phyloP scores from a whole-genome alignment of 2,113 vertebrate species.

The Opisthocomus hoazin region DNA sequence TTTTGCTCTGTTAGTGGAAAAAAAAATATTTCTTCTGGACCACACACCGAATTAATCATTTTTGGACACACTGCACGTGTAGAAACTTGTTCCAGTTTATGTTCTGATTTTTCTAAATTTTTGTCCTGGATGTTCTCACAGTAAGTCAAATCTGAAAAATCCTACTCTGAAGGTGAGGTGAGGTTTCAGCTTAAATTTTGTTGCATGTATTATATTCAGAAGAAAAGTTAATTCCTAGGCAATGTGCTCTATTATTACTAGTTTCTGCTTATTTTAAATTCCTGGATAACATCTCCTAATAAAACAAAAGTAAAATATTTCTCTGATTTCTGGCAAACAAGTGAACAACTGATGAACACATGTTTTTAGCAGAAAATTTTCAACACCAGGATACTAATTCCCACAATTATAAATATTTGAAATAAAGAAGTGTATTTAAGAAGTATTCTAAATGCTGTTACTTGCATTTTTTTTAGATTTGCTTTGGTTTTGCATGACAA shows the following conservation, averaged over 20 bases:
- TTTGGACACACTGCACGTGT: neutral
- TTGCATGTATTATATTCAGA: neutral
- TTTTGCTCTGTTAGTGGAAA: neutral
- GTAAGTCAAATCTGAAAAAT: neutral
- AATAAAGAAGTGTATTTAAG: neutral
- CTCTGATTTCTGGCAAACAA: neutral
- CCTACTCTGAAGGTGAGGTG: neutral
- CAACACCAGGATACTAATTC: neutral
- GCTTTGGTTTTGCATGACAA: neutral
- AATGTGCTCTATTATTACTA: neutral
- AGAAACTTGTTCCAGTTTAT: neutral
- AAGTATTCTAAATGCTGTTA: neutral
- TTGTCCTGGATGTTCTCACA: neutral
- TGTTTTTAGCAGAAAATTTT: neutral
- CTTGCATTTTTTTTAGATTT: neutral
- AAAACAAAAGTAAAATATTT: neutral
- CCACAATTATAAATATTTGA: neutral
- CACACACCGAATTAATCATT: conserved; percentile 28
- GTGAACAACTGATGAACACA: neutral
- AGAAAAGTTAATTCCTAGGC: neutral
- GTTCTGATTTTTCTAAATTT: neutral
- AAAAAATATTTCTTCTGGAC: conserved; percentile 23
- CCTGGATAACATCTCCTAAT: neutral
- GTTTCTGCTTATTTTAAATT: neutral
- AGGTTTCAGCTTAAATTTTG: neutral